These are phyloP conservation scores for Papilio glaucus DNA, from an alignment of 1,140 invertebrate genomes.

Conservation along the genomic window DNA sequence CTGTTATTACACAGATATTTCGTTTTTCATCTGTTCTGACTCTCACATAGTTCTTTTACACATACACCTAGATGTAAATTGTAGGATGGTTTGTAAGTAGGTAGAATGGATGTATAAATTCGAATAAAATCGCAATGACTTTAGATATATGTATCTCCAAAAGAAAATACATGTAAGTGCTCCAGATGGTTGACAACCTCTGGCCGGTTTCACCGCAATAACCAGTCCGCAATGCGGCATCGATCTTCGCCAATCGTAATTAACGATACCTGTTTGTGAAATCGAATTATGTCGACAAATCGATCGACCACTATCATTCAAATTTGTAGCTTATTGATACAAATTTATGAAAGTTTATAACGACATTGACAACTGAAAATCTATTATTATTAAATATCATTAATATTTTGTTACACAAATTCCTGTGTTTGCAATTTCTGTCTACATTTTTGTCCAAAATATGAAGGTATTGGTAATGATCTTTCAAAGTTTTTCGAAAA, in stretches of 20 bases:
- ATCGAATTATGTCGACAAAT: slow-evolving; percentile 77
- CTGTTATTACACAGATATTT: no score
- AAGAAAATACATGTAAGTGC: slow-evolving; percentile 36
- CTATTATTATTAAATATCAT: slow-evolving; percentile 40
- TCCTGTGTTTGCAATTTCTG: neutral
- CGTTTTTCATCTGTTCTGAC: no score
- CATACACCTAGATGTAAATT: no score
- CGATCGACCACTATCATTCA: slow-evolving; percentile 59
- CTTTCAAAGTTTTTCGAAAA: neutral
- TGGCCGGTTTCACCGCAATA: slow-evolving; percentile 68
- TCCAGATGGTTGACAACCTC: slow-evolving; percentile 67
- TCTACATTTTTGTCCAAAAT: neutral
- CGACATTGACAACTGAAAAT: slow-evolving; percentile 43
- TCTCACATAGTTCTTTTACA: no score
- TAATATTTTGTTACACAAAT: neutral
- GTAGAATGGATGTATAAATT: no score
- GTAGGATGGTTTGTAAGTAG: no score
- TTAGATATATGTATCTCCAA: slow-evolving; percentile 5
- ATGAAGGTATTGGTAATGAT: neutral
- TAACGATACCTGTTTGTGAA: slow-evolving; percentile 71
- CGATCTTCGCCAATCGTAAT: slow-evolving; percentile 71
- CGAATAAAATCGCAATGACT: neutral
- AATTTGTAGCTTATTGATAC: slow-evolving; percentile 51
- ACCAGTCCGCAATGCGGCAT: slow-evolving; percentile 64
- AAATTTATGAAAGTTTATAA: slow-evolving; percentile 53